Evolutionary conservation across 2,888 invertebrate genomes (phyloP), one percentile per base, ranked within the genome.

Genomic region (Oscheius sp.): DNA sequence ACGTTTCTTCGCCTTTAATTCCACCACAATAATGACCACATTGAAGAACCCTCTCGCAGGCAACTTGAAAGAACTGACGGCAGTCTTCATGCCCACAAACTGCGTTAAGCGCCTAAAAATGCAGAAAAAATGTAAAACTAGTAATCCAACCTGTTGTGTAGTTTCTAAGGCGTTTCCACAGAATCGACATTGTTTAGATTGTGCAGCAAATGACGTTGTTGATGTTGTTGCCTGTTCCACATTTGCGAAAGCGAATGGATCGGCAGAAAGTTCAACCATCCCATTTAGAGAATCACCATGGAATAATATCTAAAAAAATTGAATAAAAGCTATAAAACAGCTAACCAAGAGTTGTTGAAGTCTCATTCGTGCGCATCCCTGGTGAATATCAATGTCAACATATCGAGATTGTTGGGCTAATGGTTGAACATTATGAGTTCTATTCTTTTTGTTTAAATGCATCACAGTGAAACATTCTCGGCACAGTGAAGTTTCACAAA

Each of bases 61-160:
- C 94, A 67, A 90, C 91, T 73, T 90, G 90, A 0, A 92, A 91
- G 86, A 93, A 91, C 84, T 92, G 92, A 90, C 94, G 93, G 85
- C 97, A 97, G 84, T 96, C 95, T 30, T 92, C 91, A 86, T 95
- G 95, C 0, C 93, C 91, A 85, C 97, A 97, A 5, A 95, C 92
- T 85, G 95, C 38, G 94, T 89, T 17, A 94, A 88, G 0, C 94
- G 94, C 90, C 91, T 87, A 24, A 68, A 41, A 44, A 73, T n/a
- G n/a, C n/a, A 63, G 28, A 30, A 9, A 14, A 67, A 47, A 47
- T n/a, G 33, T n/a, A n/a, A 63, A n/a, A 30, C n/a, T 14, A 22
- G 12, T 22, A 32, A 17, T 28, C 3, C 26, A 41, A 74, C 68
- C 61, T 80, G 68, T 20, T 62, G 36, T 14, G 76, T 70, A 3